phyloP scores from a whole-genome alignment of 1,140 invertebrate species.

The Oreohelix idahoensis region DNA sequence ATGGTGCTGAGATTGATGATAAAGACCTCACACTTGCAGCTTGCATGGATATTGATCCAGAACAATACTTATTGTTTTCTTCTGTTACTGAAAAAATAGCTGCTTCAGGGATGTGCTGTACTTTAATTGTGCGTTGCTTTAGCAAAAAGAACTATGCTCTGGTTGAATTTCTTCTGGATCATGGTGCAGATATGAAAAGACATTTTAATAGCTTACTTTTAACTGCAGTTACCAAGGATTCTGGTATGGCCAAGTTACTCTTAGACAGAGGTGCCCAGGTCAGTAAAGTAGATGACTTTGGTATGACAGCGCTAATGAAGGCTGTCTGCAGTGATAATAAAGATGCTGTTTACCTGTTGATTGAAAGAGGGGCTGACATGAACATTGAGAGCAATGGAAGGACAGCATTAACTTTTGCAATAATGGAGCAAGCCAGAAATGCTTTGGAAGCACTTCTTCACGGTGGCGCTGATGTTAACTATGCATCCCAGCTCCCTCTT shows the following conservation, averaged over 20 bases:
- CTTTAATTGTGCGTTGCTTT: not conserved
- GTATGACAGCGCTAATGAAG: not conserved
- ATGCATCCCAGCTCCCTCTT: not conserved
- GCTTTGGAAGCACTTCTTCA: not conserved
- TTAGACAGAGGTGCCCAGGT: not conserved
- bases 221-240: not conserved
- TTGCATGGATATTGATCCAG: not conserved
- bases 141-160: not conserved
- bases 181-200: not conserved
- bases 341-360: not conserved
- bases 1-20: constrained; percentile 9
- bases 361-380: not conserved
- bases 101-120: not conserved
- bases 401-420: not conserved
- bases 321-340: not conserved
- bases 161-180: constrained; percentile 3
- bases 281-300: not conserved
- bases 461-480: constrained; percentile 16
- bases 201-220: not conserved
- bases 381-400: not conserved
- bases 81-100: not conserved
- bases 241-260: not conserved
- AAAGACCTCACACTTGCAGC: not conserved
- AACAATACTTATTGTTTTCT: no score
- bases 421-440: not conserved